These are phyloP conservation scores for Lypha dubia DNA, from an alignment of 2,888 invertebrate species.

Conservation along the genomic window DNA sequence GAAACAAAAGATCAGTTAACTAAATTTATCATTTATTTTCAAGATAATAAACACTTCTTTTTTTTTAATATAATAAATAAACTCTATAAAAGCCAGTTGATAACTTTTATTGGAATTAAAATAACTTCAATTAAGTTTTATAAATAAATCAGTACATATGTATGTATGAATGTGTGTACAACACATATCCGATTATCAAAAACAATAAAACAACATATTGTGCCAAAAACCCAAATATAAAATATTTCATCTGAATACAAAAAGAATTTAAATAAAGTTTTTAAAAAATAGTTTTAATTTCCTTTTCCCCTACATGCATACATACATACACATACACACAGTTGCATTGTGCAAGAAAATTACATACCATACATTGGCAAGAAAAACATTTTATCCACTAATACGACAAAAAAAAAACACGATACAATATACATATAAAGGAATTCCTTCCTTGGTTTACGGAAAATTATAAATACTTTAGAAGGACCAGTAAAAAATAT, in stretches of 20 bases:
- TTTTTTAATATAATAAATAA: no score
- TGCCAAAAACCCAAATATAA: slow-evolving; percentile 45
- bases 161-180: no score
- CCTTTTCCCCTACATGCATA: slow-evolving; percentile 16
- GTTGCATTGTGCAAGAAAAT: slow-evolving; percentile 18
- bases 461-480: slow-evolving; percentile 6
- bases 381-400: slow-evolving; percentile 54
- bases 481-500: not conserved
- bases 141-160: not conserved
- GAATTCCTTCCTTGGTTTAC: slow-evolving; percentile 25
- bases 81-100: not conserved
- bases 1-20: no score
- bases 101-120: not conserved
- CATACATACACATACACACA: not conserved
- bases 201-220: slow-evolving; percentile 38
- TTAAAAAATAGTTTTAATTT: slow-evolving; percentile 60
- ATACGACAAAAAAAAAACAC: slow-evolving; percentile 48
- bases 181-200: not conserved
- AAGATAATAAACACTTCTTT: no score
- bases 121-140: not conserved
- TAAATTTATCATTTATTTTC: no score
- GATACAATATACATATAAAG: slow-evolving; percentile 14
- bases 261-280: slow-evolving; percentile 41
- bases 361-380: slow-evolving; percentile 47
- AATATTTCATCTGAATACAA: slow-evolving; percentile 17